Conservation (phyloP, 1,140 invertebrate genomes). For the Papilio polyxenes region DNA sequence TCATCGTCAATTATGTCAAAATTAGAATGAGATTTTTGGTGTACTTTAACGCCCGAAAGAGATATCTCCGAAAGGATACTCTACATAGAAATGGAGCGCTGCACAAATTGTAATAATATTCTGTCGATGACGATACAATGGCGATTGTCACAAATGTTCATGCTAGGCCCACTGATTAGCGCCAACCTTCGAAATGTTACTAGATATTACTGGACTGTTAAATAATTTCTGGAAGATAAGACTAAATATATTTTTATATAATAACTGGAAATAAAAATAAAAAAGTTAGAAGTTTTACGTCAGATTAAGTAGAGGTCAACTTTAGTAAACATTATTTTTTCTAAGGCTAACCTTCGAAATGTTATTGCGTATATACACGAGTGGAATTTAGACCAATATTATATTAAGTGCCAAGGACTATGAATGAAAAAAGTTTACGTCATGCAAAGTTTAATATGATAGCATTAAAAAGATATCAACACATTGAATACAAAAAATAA, state of each 20-base stretch:
- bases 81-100: no score
- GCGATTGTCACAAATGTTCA: no score
- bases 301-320: conserved; percentile 4
- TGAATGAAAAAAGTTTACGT: conserved; percentile 1
- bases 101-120: no score
- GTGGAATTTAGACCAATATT: background rate
- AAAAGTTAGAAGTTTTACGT: background rate
- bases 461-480: no score
- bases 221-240: background rate
- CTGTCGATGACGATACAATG: no score
- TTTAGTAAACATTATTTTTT: conserved; percentile 6
- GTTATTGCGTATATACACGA: conserved; percentile 19
- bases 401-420: background rate
- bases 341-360: conserved; percentile 6
- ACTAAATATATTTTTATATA: background rate
- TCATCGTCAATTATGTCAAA: no score
- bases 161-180: no score
- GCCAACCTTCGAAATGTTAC: no score
- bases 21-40: no score
- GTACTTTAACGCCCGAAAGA: no score
- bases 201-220: no score
- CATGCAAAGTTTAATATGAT: background rate
- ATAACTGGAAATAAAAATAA: background rate
- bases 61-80: no score
- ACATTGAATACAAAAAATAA: background rate